Evolutionary conservation across 2,888 invertebrate genomes (phyloP).

Genomic region (Calliphora vomitoria): DNA sequence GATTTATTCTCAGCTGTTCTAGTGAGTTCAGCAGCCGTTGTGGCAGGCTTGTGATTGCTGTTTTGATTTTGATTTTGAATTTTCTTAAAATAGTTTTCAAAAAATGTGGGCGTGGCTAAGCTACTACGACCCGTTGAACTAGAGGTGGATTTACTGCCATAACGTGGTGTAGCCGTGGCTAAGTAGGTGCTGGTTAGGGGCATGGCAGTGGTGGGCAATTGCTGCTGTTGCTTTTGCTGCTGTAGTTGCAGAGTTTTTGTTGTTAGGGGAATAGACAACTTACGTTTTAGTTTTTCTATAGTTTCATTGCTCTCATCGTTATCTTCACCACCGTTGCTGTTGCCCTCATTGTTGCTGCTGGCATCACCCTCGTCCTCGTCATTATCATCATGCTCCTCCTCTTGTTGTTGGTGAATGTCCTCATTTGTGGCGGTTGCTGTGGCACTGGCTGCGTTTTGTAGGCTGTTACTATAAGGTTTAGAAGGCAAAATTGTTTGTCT

Average conservation of each 20-base stretch:
- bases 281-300: conserved; percentile 82
- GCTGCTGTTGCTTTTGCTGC: conserved; percentile 49
- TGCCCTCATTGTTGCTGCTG: conserved; percentile 68
- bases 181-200: conserved; percentile 71
- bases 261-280: conserved; percentile 77
- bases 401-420: conserved; percentile 44
- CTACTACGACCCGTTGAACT: conserved; percentile 59
- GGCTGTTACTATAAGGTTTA: conserved; percentile 79
- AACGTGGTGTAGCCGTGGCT: conserved; percentile 42
- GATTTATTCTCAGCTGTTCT: conserved; percentile 70
- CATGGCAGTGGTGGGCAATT: conserved; percentile 74
- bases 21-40: conserved; percentile 76
- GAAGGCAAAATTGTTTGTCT: conserved; percentile 72
- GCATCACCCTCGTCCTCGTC: conserved; percentile 74
- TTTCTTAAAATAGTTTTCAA: conserved; percentile 84
- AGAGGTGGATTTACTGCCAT: conserved; percentile 49
- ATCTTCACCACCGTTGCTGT: conserved; percentile 78
- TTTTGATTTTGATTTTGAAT: conserved; percentile 78
- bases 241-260: conserved; percentile 74
- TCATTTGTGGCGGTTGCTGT: conserved; percentile 69
- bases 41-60: conserved; percentile 62
- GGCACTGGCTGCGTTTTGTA: conserved; percentile 75
- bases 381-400: conserved; percentile 71
- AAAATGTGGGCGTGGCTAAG: conserved; percentile 78
- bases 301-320: conserved; percentile 82